Conservation (phyloP, 2,113 vertebrate genomes). For the Naja naja region DNA sequence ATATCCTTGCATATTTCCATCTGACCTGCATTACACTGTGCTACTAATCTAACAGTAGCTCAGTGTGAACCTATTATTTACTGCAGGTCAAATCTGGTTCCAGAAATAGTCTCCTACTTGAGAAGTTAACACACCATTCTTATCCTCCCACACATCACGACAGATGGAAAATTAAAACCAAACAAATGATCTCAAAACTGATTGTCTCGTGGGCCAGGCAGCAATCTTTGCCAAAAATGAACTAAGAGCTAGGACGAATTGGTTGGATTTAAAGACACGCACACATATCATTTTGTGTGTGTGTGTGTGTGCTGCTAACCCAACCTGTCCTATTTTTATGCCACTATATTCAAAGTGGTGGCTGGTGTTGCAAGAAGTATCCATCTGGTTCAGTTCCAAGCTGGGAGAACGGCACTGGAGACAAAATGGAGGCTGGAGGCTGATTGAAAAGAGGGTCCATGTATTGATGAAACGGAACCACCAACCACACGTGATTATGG, state of each 20-base stretch:
- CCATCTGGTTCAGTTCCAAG: too few relatives aligned
- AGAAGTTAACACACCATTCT: not conserved
- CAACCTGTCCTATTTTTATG: not conserved
- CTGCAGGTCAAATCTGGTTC: not conserved
- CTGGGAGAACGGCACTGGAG: too few relatives aligned
- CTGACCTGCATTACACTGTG: not conserved
- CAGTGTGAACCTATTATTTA: not conserved
- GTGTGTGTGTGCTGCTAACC: not conserved
- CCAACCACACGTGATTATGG: too few relatives aligned
- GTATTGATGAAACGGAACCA: too few relatives aligned
- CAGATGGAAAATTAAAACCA: not conserved
- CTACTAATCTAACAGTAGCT: not conserved
- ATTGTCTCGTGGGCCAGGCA: not conserved
- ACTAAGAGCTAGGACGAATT: not conserved
- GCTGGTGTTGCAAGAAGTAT: not conserved
- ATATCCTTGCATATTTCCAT: not conserved
- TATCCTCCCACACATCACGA: not conserved
- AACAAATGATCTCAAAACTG: not conserved
- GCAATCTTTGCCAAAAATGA: not conserved
- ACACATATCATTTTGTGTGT: not conserved
- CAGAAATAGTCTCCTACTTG: not conserved
- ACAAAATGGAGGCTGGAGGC: too few relatives aligned
- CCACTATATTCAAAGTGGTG: too few relatives aligned
- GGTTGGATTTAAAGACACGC: not conserved
- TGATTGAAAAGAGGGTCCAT: too few relatives aligned